Base-by-base conservation (phyloP, 2,797 vertebrate species). In the Columba guinea region DNA sequence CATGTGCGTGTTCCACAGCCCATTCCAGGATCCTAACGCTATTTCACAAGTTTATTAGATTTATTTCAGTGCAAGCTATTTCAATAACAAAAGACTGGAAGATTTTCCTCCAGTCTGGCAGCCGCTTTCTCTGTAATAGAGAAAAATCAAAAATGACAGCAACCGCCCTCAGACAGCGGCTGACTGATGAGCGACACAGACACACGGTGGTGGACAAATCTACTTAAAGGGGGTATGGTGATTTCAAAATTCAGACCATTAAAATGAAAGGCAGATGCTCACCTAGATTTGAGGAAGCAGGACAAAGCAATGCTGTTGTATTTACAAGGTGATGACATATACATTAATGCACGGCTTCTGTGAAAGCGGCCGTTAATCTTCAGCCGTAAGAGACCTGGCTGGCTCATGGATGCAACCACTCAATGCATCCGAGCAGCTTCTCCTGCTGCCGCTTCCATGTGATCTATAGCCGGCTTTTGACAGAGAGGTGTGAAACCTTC, bases 311-410 rank as follows among this genome's bases (percentile, higher is more conserved):
- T 6, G 32, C 14, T 23, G 10, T 23, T 28, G 44, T 39, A 7
- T 9, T 41, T 65, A 58, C 59, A 44, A 44, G 23, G 62, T 9
- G 34, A 16, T 23, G 48, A 28, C 44, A 58, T 10, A 63, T 27
- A 11, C 12, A n/a, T 69, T 22, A 63, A 48, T 26, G 19, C 56
- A 62, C 0, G 0, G 24, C 35, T 55, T 63, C 75, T 0, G 0
- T 30, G 21, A 44, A 46, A 48, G 23, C 1, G 35, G 34, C 46
- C 19, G 1, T 41, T 60, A 48, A 46, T n/a, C 68, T 58, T 44
- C 70, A 49, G 56, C 34, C 14, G 2, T 2, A 26, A 19, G 46
- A 39, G 37, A 44, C 23, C 14, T 5, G 14, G 27, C 1, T 52
- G 52, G 74, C 52, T 34, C 44, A 26, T 1, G 23, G 68, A 49